These are phyloP conservation scores for Gastrophryne carolinensis DNA, from an alignment of 2,797 vertebrate species.

Conservation along the genomic window DNA sequence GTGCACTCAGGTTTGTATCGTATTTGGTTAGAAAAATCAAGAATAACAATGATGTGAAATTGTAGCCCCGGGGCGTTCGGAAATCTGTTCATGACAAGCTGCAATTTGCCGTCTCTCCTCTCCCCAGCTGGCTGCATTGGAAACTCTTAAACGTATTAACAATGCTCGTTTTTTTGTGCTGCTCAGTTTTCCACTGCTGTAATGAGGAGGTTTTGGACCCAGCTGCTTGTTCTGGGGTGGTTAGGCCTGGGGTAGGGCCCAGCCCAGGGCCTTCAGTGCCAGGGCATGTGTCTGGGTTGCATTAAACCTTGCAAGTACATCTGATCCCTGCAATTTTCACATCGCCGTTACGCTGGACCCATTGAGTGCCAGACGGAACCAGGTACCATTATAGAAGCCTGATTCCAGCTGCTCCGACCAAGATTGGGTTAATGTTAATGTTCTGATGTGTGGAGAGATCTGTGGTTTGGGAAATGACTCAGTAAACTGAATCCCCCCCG, in stretches of 20 bases:
- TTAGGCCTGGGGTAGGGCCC: constrained; percentile 36
- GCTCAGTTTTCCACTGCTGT: constrained; percentile 35
- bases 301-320: constrained; percentile 45
- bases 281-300: constrained; percentile 44
- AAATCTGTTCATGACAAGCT: constrained; percentile 35
- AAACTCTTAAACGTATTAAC: constrained; percentile 39
- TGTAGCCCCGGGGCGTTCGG: not conserved
- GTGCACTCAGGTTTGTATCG: not conserved
- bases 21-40: not conserved
- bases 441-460: constrained; percentile 5
- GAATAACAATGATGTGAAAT: constrained; percentile 6
- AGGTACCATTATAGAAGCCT: not conserved
- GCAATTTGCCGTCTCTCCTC: constrained; percentile 26
- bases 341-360: constrained; percentile 9
- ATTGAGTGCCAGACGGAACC: not conserved
- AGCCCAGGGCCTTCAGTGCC: constrained; percentile 25
- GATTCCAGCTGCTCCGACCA: not conserved
- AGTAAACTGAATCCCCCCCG: constrained; percentile 26
- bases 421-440: constrained; percentile 25
- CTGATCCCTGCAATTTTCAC: constrained; percentile 36
- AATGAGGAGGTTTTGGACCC: constrained; percentile 33
- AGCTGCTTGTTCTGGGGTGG: constrained; percentile 30
- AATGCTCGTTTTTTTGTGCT: not conserved
- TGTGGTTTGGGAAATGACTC: constrained; percentile 44
- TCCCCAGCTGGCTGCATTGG: constrained; percentile 38